Conservation (phyloP, 2,113 vertebrate species). For the Pelecanoides urinatrix region DNA sequence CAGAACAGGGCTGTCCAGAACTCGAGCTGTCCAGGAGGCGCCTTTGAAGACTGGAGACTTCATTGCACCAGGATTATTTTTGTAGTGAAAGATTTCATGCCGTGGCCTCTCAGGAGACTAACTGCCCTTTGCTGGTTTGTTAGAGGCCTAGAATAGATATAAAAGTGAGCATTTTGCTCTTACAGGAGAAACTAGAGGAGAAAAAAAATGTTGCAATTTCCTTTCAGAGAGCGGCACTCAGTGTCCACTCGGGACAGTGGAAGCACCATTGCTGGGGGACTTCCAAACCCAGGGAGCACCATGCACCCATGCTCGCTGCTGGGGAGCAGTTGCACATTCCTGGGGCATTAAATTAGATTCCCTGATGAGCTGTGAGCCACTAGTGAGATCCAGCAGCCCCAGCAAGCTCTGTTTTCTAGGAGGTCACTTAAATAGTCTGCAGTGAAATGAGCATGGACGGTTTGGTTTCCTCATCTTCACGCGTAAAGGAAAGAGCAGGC, state of each 20-base stretch:
- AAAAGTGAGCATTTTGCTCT: background rate
- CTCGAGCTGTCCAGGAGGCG: background rate
- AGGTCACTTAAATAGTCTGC: background rate
- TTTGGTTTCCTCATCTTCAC: background rate
- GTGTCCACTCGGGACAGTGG: fast-evolving
- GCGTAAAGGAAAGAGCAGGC: background rate
- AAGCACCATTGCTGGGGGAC: background rate
- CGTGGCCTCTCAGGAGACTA: background rate
- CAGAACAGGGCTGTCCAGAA: background rate
- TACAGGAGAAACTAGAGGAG: background rate
- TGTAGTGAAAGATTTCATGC: background rate
- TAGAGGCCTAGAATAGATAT: background rate
- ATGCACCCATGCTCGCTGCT: background rate
- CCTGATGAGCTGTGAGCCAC: background rate
- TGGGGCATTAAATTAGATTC: background rate
- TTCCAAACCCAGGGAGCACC: background rate
- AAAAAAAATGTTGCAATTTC: background rate
- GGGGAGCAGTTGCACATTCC: background rate
- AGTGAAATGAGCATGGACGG: fast-evolving
- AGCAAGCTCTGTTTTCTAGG: background rate
- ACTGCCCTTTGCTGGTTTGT: background rate
- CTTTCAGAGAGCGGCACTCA: background rate
- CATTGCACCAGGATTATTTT: background rate
- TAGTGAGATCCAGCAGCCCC: background rate
- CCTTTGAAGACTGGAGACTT: background rate